Evolutionary conservation across 2,888 invertebrate genomes (phyloP).

Genomic region (Phymatocera aterrima): DNA sequence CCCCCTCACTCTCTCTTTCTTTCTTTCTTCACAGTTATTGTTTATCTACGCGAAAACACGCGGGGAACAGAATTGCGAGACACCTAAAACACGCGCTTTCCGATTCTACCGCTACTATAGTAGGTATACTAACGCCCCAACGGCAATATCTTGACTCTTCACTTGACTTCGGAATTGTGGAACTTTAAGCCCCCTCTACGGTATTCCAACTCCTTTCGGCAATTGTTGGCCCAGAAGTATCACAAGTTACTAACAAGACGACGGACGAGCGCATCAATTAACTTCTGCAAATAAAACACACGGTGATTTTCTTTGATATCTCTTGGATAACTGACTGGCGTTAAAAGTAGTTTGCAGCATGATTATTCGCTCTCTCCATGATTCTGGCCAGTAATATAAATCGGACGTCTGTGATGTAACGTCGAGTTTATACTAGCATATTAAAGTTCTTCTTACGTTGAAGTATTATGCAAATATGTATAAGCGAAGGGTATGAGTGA

Average conservation of each 20-base stretch:
- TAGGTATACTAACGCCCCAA: background rate
- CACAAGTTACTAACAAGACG: background rate
- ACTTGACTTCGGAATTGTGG: constrained; percentile 1
- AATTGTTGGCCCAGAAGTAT: constrained; percentile 8
- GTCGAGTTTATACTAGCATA: no score
- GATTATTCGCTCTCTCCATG: background rate
- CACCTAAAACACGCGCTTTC: no score
- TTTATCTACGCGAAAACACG: no score
- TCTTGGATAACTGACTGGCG: background rate
- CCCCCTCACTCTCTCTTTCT: background rate
- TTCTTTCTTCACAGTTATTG: no score
- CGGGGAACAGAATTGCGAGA: no score
- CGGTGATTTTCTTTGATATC: background rate
- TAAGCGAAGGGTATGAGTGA: background rate
- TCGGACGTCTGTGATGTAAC: no score
- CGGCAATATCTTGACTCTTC: no score
- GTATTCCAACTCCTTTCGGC: background rate
- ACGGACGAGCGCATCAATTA: background rate
- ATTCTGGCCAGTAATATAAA: background rate
- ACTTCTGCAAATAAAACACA: background rate
- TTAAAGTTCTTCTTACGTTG: no score
- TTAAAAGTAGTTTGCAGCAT: background rate
- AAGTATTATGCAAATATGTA: constrained; percentile 13
- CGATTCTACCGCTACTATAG: no score
- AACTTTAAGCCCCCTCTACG: constrained; percentile 6